Evolutionary conservation across 2,888 invertebrate genomes (phyloP), one percentile per base, ranked within the genome.

Genomic region (Nomada fabriciana): DNA sequence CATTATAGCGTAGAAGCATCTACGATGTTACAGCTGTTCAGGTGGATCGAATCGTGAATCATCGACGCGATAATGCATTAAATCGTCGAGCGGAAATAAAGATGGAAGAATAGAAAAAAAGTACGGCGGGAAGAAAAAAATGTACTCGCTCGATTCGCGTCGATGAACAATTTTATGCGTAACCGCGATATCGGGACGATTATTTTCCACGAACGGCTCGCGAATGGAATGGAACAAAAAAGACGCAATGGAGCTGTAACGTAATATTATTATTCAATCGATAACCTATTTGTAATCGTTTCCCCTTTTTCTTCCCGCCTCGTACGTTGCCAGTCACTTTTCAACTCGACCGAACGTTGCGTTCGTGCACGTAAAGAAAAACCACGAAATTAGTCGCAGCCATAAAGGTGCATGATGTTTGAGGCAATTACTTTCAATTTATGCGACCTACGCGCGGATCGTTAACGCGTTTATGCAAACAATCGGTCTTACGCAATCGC

Each of bases 391-490:
- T 36, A 36, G 7, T 36, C 5, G 36, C 36, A 36, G n/a, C 2
- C 25, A 47, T n/a, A 15, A 50, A 68, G 65, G 29, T 15, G 10
- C n/a, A 42, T 15, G 36, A 36, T 36, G 36, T 42, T 13, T 1
- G 11, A 25, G n/a, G 15, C 18, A 18, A n/a, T 42, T 68, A 10
- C 50, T 10, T 50, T 52, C 60, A 25, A 53, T 53, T 69, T 53
- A 69, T 15, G 47, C 42, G 68, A 43, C 52, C 23, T 20, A 59
- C 23, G 36, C 36, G 36, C 36, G 43, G n/a, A 60, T 69, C 53
- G 55, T 42, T 71, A 71, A 76, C 71, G 63, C 55, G 23, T 36
- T 71, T 71, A 36, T 57, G 63, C 50, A 71, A 64, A 76, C 29
- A 18, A 13, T 3, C 9, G 1, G 9, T n/a, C 74, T 79, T 74